Evolutionary conservation across 2,113 vertebrate species (phyloP).

Genomic region (Mus pahari): DNA sequence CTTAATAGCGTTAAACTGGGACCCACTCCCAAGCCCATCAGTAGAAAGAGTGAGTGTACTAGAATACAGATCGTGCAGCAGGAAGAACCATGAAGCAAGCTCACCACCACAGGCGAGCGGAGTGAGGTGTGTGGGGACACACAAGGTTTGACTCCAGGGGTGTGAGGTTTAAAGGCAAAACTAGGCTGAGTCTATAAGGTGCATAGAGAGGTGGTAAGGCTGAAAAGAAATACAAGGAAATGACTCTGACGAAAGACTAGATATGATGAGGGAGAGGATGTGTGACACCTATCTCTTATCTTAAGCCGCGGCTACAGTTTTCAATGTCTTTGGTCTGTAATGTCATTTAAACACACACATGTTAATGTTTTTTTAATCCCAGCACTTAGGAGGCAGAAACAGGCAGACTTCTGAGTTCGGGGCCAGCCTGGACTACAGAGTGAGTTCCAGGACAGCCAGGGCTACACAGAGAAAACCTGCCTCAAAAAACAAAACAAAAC

Average conservation of each 20-base stretch:
- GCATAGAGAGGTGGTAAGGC: not conserved
- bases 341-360: not conserved
- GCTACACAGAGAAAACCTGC: not conserved
- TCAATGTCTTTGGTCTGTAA: not conserved
- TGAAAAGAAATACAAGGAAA: not conserved
- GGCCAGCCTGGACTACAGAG: not conserved
- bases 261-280: not conserved
- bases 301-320: not conserved
- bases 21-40: constrained; percentile 10
- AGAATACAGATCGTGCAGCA: not conserved
- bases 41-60: not conserved
- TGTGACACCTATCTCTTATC: not conserved
- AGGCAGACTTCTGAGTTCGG: not conserved
- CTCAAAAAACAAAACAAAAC: not conserved
- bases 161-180: not conserved
- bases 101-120: too few species aligned
- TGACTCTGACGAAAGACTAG: not conserved
- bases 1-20: not conserved
- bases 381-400: not conserved
- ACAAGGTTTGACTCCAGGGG: not conserved
- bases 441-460: not conserved
- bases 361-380: too few species aligned
- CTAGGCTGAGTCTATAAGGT: not conserved
- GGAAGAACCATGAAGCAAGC: not conserved
- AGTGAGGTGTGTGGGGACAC: not conserved